Evolutionary conservation across 2,797 vertebrate genomes (phyloP).

Genomic region (Crocidura indochinensis): DNA sequence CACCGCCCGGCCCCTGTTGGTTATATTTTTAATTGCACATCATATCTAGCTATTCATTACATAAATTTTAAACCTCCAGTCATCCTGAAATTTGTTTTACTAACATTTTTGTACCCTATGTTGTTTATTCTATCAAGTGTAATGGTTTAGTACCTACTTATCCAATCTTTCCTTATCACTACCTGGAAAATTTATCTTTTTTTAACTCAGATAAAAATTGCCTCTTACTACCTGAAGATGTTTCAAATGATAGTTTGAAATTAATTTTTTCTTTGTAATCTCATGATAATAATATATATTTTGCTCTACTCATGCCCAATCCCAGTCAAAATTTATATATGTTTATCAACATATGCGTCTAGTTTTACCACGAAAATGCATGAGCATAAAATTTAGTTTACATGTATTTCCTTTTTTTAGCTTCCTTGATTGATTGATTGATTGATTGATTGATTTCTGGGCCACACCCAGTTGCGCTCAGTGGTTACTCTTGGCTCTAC

Average conservation of each 20-base stretch:
- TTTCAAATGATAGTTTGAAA: too few species aligned
- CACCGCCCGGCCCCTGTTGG: too few species aligned
- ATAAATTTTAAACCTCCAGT: fast-evolving
- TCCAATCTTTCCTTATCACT: neutral
- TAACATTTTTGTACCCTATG: neutral
- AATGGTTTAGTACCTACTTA: neutral
- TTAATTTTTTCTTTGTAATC: neutral
- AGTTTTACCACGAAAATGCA: neutral
- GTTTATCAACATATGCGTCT: neutral
- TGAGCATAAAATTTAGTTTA: neutral
- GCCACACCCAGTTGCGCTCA: too few species aligned
- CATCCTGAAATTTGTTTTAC: neutral
- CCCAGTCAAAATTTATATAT: neutral
- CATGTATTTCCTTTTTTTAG: neutral
- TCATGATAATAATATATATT: constrained; percentile 1
- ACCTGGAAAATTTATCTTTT: neutral
- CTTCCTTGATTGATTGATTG: too few species aligned
- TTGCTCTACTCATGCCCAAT: neutral
- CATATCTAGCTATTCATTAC: too few species aligned
- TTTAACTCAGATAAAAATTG: neutral
- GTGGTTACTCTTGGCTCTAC: too few species aligned
- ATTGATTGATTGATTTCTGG: too few species aligned
- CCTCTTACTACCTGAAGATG: neutral
- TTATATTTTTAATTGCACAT: neutral
- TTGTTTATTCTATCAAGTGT: neutral